phyloP scores from a whole-genome alignment of 1,140 invertebrate species.

The Heliconius melpomene region DNA sequence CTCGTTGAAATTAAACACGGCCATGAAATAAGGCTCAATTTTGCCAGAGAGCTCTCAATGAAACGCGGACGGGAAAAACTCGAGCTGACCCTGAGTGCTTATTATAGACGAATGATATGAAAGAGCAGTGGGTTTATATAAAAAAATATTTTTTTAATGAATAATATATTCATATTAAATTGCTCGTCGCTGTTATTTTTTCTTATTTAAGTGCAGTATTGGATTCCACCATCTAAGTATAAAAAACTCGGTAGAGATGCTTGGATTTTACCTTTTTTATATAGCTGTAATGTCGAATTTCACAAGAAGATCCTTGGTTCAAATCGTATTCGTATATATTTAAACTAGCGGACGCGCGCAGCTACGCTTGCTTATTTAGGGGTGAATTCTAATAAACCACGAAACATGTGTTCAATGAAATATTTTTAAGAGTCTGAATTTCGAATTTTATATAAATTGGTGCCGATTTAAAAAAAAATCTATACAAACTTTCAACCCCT shows the following conservation, averaged over 20 bases:
- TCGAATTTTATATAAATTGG: too few species aligned
- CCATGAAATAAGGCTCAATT: constrained; percentile 41
- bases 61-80: constrained; percentile 35
- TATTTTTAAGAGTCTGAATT: too few species aligned
- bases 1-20: constrained; percentile 36
- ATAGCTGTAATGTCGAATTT: too few species aligned
- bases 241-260: neutral
- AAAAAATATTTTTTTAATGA: constrained; percentile 14
- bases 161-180: neutral
- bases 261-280: neutral
- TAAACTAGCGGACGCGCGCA: too few species aligned
- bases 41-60: constrained; percentile 36
- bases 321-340: neutral
- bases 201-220: neutral
- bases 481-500: too few species aligned
- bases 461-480: too few species aligned
- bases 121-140: constrained; percentile 16
- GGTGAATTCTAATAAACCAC: too few species aligned
- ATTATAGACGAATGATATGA: constrained; percentile 36
- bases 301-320: too few species aligned
- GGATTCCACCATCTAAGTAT: neutral
- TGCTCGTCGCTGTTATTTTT: constrained; percentile 8
- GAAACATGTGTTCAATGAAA: too few species aligned
- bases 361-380: too few species aligned
- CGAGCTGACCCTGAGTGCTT: constrained; percentile 35